Base-by-base conservation (phyloP, 1,140 invertebrate species). In the Euwallacea fornicatus region DNA sequence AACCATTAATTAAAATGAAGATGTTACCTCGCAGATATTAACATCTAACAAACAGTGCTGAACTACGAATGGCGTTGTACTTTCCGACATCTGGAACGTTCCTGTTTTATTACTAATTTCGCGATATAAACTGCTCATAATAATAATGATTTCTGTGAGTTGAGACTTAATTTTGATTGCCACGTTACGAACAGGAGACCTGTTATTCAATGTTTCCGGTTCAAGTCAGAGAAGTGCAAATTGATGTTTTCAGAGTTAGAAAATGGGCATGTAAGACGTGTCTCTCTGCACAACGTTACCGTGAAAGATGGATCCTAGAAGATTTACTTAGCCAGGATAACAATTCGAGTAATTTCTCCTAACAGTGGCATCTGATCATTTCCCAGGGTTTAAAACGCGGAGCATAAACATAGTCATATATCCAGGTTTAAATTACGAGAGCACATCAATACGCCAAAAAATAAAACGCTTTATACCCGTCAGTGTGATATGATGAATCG, bases 1-100 rank as follows among this genome's bases (percentile, higher is more conserved):
- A 50, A 33, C n/a, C 54, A 64, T 70, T 59, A 70, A 64, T 70
- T 70, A 70, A 70, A 64, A 64, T 70, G 42, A 69, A 69, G 66
- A 69, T 69, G 66, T 69, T 69, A 55, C 66, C 44, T 53, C 55
- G 56, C 44, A 21, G 56, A 69, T 69, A 69, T 69, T 69, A 69
- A 43, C 66, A 61, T 69, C 58, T 61, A 60, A 61, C 66, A 69
- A 67, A 66, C 63, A 66, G 16, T 66, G 63, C 50, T 42, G 33
- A 55, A 66, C 63, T 66, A 66, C 63, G 47, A 13, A 9, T 15
- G 41, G 33, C n/a, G 63, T 42, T 50, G 44, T 64, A 55, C 33
- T 55, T 66, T 41, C 7, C 9, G 61, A 47, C 44, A 46, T 47
- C 61, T 63, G 61, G 61, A 63, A 47, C 61, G 44, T 47, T 63